Evolutionary conservation across 2,888 invertebrate genomes (phyloP), one percentile per base, ranked within the genome.

Genomic region (Blomia tropicalis): DNA sequence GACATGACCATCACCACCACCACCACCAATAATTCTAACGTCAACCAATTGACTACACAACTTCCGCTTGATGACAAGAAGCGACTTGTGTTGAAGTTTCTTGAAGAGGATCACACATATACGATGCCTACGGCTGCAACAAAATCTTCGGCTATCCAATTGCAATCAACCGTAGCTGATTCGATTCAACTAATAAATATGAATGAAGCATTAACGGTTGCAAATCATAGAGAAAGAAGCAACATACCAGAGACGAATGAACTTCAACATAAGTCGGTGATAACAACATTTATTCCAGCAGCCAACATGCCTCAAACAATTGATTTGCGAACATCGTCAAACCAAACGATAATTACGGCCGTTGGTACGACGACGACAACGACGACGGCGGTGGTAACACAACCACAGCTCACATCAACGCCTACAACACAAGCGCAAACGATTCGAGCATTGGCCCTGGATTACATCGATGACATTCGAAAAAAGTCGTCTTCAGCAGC

Each of bases 401-500:
- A 47, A 47, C 17, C 47, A 23, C 19, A n/a, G 11, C 19, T 14
- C 22, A 11, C 47, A 22, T 47, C 47, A 22, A 47, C 22, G 23
- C 2, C 47, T 14, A 22, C 51, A 25, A 2, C 14, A 17, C 25
- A 51, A 25, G 29, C 56, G 11, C 2, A n/a, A 14, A 23, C 25
- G 11, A 17, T 56, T 2, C 56, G 56, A n/a, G 56, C 56, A n/a
- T 47, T 62, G 11, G 64, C 61, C 17, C 58, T 62, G 43, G 56
- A 62, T n/a, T 62, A 62, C 41, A 62, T 62, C 23, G 56, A 62
- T 23, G 62, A 62, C 31, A 62, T 62, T 27, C 1, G 62, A 23
- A 54, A 56, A 19, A 62, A 62, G 31, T 44, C 23, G 30, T 43
- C 27, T 17, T 54, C 56, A 14, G 59, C 43, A 5, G 51, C 62